Percentiles rank a stretch among this genome's conserved stretches.
These are phyloP conservation scores for Hystrix cristata DNA, from an alignment of 2,113 vertebrate species.

Conservation along the genomic window DNA sequence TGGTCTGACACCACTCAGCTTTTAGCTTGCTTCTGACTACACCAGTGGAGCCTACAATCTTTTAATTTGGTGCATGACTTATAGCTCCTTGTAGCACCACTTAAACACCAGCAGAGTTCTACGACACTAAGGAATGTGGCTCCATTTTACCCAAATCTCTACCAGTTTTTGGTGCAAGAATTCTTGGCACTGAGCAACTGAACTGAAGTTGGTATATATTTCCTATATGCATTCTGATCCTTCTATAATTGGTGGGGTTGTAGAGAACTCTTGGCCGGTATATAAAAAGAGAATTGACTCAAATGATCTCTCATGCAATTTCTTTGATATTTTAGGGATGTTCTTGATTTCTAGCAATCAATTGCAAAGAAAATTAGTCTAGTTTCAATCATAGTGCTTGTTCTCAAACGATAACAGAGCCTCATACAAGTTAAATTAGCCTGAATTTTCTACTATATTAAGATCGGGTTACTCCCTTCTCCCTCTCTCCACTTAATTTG, in stretches of 20 bases:
- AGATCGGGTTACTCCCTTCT: conserved; percentile 48
- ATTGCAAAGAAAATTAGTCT: conserved; percentile 59
- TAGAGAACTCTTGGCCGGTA: neutral
- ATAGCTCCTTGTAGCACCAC: conserved; percentile 83
- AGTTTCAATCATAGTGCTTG: conserved; percentile 68
- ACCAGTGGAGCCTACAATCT: conserved; percentile 71
- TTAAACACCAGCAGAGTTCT: conserved; percentile 83
- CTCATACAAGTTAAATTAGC: conserved; percentile 79
- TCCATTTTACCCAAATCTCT: conserved; percentile 76
- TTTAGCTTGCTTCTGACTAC: conserved; percentile 69
- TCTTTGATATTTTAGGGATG: conserved; percentile 46
- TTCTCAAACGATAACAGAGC: conserved; percentile 73
- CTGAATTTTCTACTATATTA: conserved; percentile 80
- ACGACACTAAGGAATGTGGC: conserved; percentile 83
- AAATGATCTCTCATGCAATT: neutral
- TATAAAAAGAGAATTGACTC: neutral
- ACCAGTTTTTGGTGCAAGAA: conserved; percentile 73
- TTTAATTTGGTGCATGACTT: conserved; percentile 83
- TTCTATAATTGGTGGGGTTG: neutral
- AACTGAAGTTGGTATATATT: conserved; percentile 57
- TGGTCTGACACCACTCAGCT: neutral
- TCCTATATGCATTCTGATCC: conserved; percentile 59
- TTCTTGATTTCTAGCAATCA: conserved; percentile 76
- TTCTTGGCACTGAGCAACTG: conserved; percentile 73
- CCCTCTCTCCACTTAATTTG: conserved; percentile 79